Conservation (phyloP, 2,888 invertebrate species). For the Drepana falcataria region DNA sequence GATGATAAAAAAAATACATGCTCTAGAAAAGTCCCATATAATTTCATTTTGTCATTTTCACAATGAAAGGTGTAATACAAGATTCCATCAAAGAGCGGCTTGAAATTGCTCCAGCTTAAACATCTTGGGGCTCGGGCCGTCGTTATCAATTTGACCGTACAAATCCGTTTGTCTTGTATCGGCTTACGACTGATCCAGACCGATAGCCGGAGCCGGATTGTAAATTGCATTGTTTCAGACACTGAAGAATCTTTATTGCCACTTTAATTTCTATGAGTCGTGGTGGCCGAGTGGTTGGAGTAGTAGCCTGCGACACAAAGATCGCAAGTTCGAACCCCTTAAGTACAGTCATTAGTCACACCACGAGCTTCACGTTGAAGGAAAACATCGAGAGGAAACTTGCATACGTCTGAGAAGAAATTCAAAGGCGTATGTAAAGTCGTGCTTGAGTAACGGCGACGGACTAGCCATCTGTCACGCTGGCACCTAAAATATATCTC, state of each 20-base stretch:
- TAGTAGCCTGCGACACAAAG: too few species aligned
- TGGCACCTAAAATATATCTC: too few species aligned
- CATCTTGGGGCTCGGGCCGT: slow-evolving; percentile 13
- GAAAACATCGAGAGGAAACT: too few species aligned
- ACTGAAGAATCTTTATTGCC: slow-evolving; percentile 8
- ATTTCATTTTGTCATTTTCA: neutral
- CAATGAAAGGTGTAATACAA: neutral
- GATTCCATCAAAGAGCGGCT: neutral
- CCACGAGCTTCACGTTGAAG: too few species aligned
- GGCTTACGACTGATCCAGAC: slow-evolving; percentile 20
- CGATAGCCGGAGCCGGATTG: slow-evolving; percentile 16
- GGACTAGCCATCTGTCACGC: too few species aligned
- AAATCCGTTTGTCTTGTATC: slow-evolving; percentile 39
- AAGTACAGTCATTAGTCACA: too few species aligned
- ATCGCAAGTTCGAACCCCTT: too few species aligned
- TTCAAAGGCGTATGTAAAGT: too few species aligned
- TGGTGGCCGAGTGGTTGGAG: neutral
- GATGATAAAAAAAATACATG: too few species aligned
- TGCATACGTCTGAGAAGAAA: too few species aligned
- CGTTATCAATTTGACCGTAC: slow-evolving; percentile 44
- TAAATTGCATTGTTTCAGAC: slow-evolving; percentile 26
- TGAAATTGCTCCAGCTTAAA: neutral
- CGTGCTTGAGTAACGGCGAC: too few species aligned
- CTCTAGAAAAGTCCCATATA: neutral
- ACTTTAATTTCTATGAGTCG: slow-evolving; percentile 4